Percentiles rank a stretch among this genome's conserved stretches.
These are phyloP conservation scores for Emberiza fucata DNA, from an alignment of 2,113 vertebrate genomes.

Conservation along the genomic window DNA sequence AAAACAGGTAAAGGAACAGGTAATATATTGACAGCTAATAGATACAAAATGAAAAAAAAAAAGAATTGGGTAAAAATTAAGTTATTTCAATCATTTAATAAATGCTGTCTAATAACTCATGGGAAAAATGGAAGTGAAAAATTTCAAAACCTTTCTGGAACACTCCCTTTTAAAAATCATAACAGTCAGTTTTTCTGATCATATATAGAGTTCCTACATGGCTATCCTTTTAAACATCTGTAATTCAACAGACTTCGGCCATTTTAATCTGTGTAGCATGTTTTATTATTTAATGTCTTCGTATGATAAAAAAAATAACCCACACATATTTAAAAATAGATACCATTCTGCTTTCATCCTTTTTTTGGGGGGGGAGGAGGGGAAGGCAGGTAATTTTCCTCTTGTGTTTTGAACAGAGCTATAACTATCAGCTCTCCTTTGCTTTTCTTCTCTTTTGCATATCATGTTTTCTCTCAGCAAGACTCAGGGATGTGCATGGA, in stretches of 20 bases:
- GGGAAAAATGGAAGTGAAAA: background rate
- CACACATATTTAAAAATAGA: constrained; percentile 2
- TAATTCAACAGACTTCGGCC: background rate
- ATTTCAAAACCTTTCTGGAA: background rate
- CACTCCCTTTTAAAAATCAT: background rate
- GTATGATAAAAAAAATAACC: background rate
- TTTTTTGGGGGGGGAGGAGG: background rate
- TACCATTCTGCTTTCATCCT: background rate
- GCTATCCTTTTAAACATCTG: background rate
- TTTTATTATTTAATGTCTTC: background rate
- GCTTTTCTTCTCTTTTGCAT: background rate
- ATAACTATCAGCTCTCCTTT: background rate
- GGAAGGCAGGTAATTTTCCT: background rate
- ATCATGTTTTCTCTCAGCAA: background rate
- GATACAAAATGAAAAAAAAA: background rate
- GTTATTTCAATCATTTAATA: background rate
- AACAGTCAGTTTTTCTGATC: background rate
- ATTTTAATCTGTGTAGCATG: background rate
- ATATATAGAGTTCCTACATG: background rate
- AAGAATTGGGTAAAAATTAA: background rate
- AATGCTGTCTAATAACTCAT: background rate
- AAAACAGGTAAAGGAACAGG: background rate
- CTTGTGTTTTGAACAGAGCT: background rate
- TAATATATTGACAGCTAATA: background rate
- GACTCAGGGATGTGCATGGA: background rate